These are phyloP conservation scores for Oreohelix idahoensis DNA, from an alignment of 1,140 invertebrate genomes.

Conservation along the genomic window DNA sequence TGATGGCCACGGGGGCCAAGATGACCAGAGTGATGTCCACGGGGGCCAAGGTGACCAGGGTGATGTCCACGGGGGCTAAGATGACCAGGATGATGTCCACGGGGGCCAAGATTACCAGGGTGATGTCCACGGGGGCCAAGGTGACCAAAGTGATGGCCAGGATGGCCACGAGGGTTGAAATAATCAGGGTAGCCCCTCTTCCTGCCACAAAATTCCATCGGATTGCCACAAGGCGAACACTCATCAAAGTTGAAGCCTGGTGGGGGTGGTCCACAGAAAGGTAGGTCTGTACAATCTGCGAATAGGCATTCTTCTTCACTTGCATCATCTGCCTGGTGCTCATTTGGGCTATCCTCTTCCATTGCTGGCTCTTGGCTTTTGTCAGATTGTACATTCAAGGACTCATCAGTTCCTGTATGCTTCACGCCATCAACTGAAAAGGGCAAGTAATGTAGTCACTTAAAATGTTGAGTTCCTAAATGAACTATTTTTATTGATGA, in stretches of 20 bases:
- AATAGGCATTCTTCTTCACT: not conserved
- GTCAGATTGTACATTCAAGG: not conserved
- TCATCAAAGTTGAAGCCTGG: not conserved
- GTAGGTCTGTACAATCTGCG: not conserved
- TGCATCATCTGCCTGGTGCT: not conserved
- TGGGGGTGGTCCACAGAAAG: not conserved
- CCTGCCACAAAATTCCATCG: not conserved
- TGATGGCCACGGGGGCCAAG: not conserved
- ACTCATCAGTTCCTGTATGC: not conserved
- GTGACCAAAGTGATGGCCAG: not conserved
- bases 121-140: not conserved
- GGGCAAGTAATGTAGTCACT: too few relatives aligned
- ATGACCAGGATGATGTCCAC: not conserved
- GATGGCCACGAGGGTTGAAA: not conserved
- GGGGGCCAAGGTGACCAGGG: not conserved
- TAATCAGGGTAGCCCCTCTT: not conserved
- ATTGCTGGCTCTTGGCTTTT: not conserved
- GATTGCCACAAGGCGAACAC: not conserved
- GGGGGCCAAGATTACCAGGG: not conserved
- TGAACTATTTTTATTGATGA: too few relatives aligned
- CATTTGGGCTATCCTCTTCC: not conserved
- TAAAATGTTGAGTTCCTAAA: too few relatives aligned
- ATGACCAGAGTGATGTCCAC: too few relatives aligned
- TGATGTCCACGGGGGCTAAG: not conserved
- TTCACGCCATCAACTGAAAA: slow-evolving; percentile 19